These are phyloP conservation scores for Heliothis subflexa DNA, from an alignment of 1,140 invertebrate genomes.

Conservation along the genomic window DNA sequence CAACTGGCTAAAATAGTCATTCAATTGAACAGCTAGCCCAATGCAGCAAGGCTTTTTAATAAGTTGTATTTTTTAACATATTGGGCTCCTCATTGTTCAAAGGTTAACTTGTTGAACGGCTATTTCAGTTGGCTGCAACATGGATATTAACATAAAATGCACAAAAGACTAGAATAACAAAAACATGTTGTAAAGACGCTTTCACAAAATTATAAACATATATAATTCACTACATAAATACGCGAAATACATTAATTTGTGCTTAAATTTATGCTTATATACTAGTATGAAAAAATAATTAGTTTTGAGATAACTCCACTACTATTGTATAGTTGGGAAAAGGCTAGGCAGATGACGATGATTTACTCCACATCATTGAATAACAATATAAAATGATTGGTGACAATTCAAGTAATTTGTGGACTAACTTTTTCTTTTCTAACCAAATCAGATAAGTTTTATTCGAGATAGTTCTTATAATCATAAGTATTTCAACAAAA, in stretches of 20 bases:
- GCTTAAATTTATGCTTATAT: too few species aligned
- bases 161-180: conserved; percentile 20
- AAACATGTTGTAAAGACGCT: neutral
- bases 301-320: too few species aligned
- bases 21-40: too few species aligned
- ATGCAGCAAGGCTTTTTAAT: too few species aligned
- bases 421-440: neutral
- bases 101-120: neutral
- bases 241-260: neutral
- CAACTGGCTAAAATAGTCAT: too few species aligned
- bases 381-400: too few species aligned
- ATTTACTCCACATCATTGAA: too few species aligned
- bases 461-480: neutral
- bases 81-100: neutral
- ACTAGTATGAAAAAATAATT: too few species aligned
- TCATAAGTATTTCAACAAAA: neutral
- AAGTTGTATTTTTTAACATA: too few species aligned
- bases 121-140: neutral
- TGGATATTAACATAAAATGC: neutral
- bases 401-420: neutral
- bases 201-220: neutral
- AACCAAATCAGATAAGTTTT: neutral
- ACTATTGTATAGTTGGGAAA: too few species aligned
- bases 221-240: neutral
- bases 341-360: too few species aligned